Conservation (phyloP, 1,140 invertebrate genomes). For the Spodoptera litura region DNA sequence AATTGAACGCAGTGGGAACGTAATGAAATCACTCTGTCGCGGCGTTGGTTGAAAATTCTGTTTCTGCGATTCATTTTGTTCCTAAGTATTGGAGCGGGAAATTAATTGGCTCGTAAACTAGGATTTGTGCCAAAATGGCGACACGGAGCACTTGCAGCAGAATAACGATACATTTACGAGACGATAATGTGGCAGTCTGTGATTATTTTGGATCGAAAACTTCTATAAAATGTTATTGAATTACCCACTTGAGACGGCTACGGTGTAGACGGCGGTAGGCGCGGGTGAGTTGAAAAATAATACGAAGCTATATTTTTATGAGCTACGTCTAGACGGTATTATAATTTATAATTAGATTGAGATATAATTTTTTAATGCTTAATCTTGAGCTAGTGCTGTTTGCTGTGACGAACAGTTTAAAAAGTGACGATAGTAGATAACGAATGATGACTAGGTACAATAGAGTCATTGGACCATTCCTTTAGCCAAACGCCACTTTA, state of each 20-base stretch:
- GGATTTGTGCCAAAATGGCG: slow-evolving; percentile 33
- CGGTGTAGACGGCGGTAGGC: no score
- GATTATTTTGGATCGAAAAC: slow-evolving; percentile 11
- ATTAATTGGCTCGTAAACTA: slow-evolving; percentile 39
- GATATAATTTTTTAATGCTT: no score
- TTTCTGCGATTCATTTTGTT: slow-evolving; percentile 1
- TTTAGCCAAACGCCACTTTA: no score
- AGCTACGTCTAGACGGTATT: no score
- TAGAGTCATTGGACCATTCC: no score
- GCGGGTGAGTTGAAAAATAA: not conserved
- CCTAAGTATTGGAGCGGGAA: slow-evolving; percentile 28
- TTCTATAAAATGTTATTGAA: slow-evolving; percentile 26
- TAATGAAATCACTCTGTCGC: not conserved
- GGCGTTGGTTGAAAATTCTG: not conserved
- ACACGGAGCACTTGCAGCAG: slow-evolving; percentile 6
- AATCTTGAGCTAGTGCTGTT: no score
- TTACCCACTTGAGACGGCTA: slow-evolving; percentile 12
- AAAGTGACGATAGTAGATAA: no score
- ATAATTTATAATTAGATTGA: no score
- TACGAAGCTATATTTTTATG: not conserved
- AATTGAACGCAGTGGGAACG: not conserved
- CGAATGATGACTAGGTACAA: no score
- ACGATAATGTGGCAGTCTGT: slow-evolving; percentile 2
- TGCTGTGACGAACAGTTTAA: no score
- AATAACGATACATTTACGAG: slow-evolving; percentile 17